A percentile compares a stretch with the other conserved stretches of the same genome.
Evolutionary conservation across 2,113 vertebrate genomes (phyloP).

Genomic region (Phodopus roborovskii): DNA sequence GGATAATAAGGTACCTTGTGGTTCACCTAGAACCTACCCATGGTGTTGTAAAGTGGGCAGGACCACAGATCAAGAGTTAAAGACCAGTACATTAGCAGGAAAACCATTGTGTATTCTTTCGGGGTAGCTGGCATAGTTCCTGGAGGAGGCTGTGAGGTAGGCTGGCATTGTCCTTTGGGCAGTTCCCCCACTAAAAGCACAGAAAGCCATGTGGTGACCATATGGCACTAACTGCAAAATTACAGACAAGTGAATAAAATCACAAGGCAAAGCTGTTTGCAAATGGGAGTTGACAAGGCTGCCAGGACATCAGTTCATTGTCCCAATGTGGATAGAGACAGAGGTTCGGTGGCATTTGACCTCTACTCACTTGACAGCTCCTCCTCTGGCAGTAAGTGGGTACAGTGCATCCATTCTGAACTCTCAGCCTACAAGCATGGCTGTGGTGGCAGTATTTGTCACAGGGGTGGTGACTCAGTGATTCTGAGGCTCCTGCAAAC

Average conservation of each 20-base stretch:
- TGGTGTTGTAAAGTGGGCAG: too few relatives aligned
- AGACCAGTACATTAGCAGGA: background rate
- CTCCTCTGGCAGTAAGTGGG: background rate
- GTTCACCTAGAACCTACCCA: background rate
- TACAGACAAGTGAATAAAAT: background rate
- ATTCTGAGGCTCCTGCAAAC: background rate
- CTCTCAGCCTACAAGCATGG: background rate
- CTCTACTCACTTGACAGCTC: background rate
- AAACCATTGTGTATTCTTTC: background rate
- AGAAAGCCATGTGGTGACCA: background rate
- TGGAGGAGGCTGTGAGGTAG: background rate
- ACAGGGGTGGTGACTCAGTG: background rate
- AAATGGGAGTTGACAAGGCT: background rate
- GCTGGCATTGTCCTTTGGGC: background rate
- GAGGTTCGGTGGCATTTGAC: background rate
- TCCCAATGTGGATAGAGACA: background rate
- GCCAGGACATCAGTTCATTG: background rate
- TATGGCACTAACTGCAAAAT: background rate
- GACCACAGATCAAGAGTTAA: background rate
- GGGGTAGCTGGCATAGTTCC: background rate
- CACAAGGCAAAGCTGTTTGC: background rate
- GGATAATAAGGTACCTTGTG: accelerated
- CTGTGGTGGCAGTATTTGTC: background rate
- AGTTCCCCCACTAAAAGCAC: background rate
- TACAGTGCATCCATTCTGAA: background rate